Evolutionary conservation across 2,113 vertebrate genomes (phyloP).

Genomic region (Engraulis encrasicolus): DNA sequence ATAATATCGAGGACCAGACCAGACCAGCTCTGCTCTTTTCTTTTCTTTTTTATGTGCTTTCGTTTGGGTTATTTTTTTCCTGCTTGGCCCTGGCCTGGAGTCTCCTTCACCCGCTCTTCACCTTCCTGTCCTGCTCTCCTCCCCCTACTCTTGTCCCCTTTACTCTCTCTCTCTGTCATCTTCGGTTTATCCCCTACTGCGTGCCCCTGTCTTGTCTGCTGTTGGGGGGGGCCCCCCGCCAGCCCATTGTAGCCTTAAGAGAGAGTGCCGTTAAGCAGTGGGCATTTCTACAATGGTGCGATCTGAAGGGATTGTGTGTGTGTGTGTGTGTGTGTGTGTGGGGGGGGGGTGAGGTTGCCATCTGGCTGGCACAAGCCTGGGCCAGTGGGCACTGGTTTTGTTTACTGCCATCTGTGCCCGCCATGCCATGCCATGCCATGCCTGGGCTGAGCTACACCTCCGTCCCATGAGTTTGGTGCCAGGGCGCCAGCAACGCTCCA

Average conservation of each 20-base stretch:
- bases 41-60: too few species aligned
- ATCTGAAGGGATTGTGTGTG: too few species aligned
- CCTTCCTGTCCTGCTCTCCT: neutral
- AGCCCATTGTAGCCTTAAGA: conserved; percentile 41
- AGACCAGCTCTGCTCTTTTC: neutral
- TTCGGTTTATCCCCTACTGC: neutral
- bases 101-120: neutral
- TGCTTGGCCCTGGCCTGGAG: neutral
- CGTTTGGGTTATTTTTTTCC: neutral
- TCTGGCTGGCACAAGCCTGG: conserved; percentile 60
- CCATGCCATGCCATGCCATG: too few species aligned
- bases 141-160: neutral
- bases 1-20: too few species aligned
- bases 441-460: neutral
- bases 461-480: neutral
- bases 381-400: conserved; percentile 58
- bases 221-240: conserved; percentile 65
- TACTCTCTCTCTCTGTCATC: neutral
- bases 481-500: neutral
- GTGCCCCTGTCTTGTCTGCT: neutral
- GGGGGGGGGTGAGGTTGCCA: too few species aligned
- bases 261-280: conserved; percentile 18
- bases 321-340: too few species aligned
- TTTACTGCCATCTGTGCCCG: conserved; percentile 53
- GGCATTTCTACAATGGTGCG: neutral